A percentile compares a stretch with the other conserved stretches of the same genome.
Evolutionary conservation across 2,888 invertebrate species (phyloP).

Genomic region (Chloroclysta siterata): DNA sequence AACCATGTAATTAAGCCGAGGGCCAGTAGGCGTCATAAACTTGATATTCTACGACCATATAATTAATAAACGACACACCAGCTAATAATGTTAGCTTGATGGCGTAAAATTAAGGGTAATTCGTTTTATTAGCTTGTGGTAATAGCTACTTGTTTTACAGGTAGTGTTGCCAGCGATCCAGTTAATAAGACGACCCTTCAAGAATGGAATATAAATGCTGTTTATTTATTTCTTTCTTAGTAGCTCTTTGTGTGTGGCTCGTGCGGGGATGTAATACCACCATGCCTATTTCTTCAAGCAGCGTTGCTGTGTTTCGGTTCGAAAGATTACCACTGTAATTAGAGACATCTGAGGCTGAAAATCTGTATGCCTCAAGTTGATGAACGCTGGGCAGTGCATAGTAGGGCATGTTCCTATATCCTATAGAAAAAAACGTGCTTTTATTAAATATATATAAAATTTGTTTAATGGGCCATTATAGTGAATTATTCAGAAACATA

Average conservation of each 20-base stretch:
- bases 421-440: not conserved
- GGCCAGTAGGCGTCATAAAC: slow-evolving; percentile 41
- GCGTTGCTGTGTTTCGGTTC: no score
- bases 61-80: slow-evolving; percentile 46
- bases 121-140: slow-evolving; percentile 58
- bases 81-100: slow-evolving; percentile 45
- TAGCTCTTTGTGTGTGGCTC: no score
- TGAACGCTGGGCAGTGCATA: no score
- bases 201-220: no score
- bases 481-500: not conserved
- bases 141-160: slow-evolving; percentile 56
- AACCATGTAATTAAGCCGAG: slow-evolving; percentile 20
- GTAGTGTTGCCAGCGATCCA: not conserved
- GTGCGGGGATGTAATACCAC: no score
- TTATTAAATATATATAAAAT: not conserved
- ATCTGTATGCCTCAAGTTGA: no score
- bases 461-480: not conserved
- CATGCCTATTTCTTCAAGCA: no score
- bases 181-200: not conserved
- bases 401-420: no score
- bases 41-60: slow-evolving; percentile 46
- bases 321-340: no score
- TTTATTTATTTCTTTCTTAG: no score
- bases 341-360: no score
- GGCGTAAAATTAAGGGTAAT: slow-evolving; percentile 68